phyloP scores from a whole-genome alignment of 2,888 invertebrate species.

The Agrochola circellaris region DNA sequence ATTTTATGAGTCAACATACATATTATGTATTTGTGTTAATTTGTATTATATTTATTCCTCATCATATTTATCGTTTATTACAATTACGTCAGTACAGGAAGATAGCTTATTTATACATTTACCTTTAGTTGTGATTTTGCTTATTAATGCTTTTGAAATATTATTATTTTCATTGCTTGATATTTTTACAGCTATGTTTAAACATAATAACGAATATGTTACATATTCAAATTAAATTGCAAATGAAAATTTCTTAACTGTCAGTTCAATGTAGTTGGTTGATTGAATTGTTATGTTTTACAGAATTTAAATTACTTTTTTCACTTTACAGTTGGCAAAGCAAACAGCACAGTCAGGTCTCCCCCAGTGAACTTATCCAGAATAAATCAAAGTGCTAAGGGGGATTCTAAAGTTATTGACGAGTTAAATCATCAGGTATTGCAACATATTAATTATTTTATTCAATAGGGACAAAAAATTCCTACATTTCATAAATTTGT shows the following conservation, averaged over 20 bases:
- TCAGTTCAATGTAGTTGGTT: slow-evolving; percentile 5
- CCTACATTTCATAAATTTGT: neutral
- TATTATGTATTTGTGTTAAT: slow-evolving; percentile 28
- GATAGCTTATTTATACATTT: slow-evolving; percentile 30
- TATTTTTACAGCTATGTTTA: slow-evolving; percentile 22
- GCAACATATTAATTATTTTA: slow-evolving; percentile 26
- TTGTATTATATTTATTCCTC: slow-evolving; percentile 47
- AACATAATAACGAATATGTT: slow-evolving; percentile 3
- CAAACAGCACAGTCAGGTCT: slow-evolving; percentile 81
- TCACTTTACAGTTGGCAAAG: slow-evolving; percentile 82
- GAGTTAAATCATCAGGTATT: slow-evolving; percentile 87
- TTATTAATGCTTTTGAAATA: slow-evolving; percentile 35
- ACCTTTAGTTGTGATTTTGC: slow-evolving; percentile 27
- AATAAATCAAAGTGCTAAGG: slow-evolving; percentile 86
- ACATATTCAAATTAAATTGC: neutral
- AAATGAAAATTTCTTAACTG: neutral
- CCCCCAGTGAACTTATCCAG: slow-evolving; percentile 85
- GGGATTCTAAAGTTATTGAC: slow-evolving; percentile 87
- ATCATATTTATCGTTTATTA: slow-evolving; percentile 42
- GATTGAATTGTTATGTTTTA: neutral
- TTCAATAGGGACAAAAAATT: neutral
- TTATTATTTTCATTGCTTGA: slow-evolving; percentile 40
- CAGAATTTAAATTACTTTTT: slow-evolving; percentile 37
- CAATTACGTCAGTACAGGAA: slow-evolving; percentile 45
- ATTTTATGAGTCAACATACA: slow-evolving; percentile 35